phyloP scores from a whole-genome alignment of 2,888 invertebrate species.

The Brenthis daphne region DNA sequence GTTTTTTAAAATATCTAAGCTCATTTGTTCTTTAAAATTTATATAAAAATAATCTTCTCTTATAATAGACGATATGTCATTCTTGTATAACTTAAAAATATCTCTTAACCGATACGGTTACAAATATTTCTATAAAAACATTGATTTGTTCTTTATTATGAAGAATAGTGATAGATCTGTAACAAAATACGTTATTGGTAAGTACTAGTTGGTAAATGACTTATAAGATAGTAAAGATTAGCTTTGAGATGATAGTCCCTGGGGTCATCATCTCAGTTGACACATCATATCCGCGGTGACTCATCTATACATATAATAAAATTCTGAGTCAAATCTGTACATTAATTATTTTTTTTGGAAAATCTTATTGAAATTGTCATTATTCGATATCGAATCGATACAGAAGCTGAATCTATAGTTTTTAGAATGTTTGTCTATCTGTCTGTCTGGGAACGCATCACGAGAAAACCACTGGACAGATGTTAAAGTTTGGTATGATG shows the following conservation, averaged over 20 bases:
- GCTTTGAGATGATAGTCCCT: slow-evolving; percentile 16
- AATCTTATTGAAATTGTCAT: too few species aligned
- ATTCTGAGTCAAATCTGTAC: too few species aligned
- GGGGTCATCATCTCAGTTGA: slow-evolving; percentile 43
- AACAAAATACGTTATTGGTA: slow-evolving; percentile 53
- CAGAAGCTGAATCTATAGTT: too few species aligned
- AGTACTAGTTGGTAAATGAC: background rate
- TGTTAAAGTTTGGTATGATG: too few species aligned
- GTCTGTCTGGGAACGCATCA: too few species aligned
- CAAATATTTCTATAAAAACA: slow-evolving; percentile 53
- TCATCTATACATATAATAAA: slow-evolving; percentile 20
- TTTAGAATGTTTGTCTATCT: too few species aligned
- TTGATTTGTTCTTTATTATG: slow-evolving; percentile 53
- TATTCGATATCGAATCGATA: too few species aligned
- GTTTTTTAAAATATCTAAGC: slow-evolving; percentile 52
- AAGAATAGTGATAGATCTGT: slow-evolving; percentile 57
- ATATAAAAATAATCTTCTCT: slow-evolving; percentile 55
- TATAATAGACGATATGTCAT: slow-evolving; percentile 59
- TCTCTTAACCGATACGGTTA: slow-evolving; percentile 53
- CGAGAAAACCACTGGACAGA: too few species aligned
- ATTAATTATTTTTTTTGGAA: too few species aligned
- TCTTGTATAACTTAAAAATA: slow-evolving; percentile 47
- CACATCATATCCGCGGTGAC: slow-evolving; percentile 44
- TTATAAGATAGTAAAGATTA: slow-evolving; percentile 11
- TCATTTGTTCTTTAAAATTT: slow-evolving; percentile 61